Base-by-base conservation (phyloP, 2,888 invertebrate genomes). In the Colletes collaris region DNA sequence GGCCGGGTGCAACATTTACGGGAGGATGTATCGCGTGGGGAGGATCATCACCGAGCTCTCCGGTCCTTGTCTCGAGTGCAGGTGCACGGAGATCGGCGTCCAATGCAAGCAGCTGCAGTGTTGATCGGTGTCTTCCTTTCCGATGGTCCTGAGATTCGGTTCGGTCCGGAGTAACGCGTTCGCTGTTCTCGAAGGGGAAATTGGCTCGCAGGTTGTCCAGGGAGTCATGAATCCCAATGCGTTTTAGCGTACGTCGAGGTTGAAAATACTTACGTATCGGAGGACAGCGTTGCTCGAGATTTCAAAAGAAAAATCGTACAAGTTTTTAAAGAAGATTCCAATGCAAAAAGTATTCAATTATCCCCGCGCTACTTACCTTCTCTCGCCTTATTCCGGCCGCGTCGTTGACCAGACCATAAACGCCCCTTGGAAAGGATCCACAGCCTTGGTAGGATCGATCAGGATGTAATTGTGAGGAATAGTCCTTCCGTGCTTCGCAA, bases 1-100 rank as follows among this genome's bases (percentile, higher is more conserved):
- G 80, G 97, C 97, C 11, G 97, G 97, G 0, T 98, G 98, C 91
- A 98, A 98, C 93, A 97, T 98, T 88, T 97, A 97, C 89, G 98
- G 98, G 6, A 94, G 96, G 82, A 97, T 97, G 96, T 97, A 97
- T 92, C 94, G 96, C 37, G 96, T 97, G 10, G 97, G 97, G 4
- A 94, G 96, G 88, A 96, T 97, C 85, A 97, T 98, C 87, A 95
- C 96, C 1, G 97, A 98, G 93, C 93, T 98, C 79, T 97, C 97
- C 6, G 96, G 96, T 74, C 95, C 96, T 13, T 98, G 98, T 93
- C 95, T 96, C 85, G 96, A 97, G 93, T 98, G 98, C 93, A 96
- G 96, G 93, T 98, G 98, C 93, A 97, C 97, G 55, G 97, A 97
- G 91, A 93, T 96, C 79, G 98, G 98, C 62, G 98, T 98, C 74